Evolutionary conservation across 2,113 vertebrate species (phyloP).

Genomic region (Anolis sagrei): DNA sequence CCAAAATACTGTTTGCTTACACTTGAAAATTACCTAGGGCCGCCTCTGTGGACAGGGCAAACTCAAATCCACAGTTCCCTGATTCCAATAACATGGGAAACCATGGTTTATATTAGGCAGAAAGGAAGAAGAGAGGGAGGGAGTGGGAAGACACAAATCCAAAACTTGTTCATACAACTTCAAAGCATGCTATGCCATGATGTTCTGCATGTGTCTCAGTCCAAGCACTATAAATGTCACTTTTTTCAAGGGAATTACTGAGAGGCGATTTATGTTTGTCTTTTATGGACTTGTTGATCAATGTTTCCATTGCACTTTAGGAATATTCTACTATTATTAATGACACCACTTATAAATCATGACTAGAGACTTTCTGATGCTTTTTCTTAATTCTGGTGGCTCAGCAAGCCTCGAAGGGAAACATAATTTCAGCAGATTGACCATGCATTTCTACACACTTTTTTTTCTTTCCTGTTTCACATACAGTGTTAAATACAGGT

Average conservation of each 20-base stretch:
- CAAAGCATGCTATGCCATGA: not conserved
- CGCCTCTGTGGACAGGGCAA: too few species aligned
- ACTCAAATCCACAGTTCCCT: not conserved
- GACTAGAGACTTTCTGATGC: not conserved
- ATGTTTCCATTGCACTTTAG: not conserved
- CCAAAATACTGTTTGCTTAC: too few species aligned
- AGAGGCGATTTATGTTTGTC: too few species aligned
- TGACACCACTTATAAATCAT: not conserved
- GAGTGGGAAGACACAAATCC: not conserved
- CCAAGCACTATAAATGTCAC: not conserved
- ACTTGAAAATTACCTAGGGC: too few species aligned
- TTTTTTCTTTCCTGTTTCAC: not conserved
- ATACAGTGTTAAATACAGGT: not conserved
- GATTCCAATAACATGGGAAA: not conserved
- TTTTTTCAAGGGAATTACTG: not conserved
- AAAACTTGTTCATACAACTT: not conserved
- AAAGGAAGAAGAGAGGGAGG: not conserved
- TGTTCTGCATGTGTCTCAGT: not conserved
- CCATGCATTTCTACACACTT: not conserved
- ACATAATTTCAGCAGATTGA: not conserved
- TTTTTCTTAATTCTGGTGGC: not conserved
- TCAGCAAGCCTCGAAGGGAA: not conserved
- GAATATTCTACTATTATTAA: not conserved
- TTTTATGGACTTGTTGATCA: not conserved
- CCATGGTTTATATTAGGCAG: not conserved